A percentile compares a stretch with the other conserved stretches of the same genome.
These are phyloP conservation scores for Indicator indicator DNA, from an alignment of 2,113 vertebrate genomes.

Conservation along the genomic window DNA sequence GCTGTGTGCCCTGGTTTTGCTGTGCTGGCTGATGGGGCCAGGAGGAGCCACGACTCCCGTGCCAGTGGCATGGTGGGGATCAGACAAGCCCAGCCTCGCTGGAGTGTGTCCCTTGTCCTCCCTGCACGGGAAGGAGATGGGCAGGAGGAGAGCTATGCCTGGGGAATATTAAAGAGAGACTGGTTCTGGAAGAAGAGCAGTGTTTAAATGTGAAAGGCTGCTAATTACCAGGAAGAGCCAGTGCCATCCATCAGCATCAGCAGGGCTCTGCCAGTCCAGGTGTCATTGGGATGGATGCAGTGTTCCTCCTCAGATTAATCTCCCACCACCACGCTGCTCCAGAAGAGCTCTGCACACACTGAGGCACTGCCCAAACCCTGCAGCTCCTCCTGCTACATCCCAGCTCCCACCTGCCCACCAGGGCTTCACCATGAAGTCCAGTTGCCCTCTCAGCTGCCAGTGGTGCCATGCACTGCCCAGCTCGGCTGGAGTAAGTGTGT, in stretches of 20 bases:
- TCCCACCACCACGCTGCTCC: too few species aligned
- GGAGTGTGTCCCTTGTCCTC: accelerated
- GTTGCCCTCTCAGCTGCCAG: too few species aligned
- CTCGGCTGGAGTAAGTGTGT: too few species aligned
- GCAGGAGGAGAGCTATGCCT: background rate
- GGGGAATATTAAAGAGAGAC: background rate
- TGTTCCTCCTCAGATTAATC: background rate
- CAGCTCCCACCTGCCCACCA: background rate
- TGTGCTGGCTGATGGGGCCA: background rate
- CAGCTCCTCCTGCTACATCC: background rate
- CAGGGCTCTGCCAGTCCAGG: background rate
- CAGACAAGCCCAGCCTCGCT: accelerated
- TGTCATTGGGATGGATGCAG: background rate
- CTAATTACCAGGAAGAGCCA: constrained; percentile 28
- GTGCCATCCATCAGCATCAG: constrained; percentile 27
- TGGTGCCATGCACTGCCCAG: too few species aligned
- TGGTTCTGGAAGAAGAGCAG: background rate
- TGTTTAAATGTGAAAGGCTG: background rate
- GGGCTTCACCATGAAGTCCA: too few species aligned
- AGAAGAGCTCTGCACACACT: too few species aligned
- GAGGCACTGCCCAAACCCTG: accelerated
- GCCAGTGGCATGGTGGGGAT: background rate
- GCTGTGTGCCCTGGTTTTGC: accelerated
- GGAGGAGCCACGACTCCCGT: too few species aligned
- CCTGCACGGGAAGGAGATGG: accelerated